Percentiles rank a stretch among this genome's conserved stretches.
phyloP scores from a whole-genome alignment of 92 coral and sea anemone species.

The Isaurus tuberculatus region DNA sequence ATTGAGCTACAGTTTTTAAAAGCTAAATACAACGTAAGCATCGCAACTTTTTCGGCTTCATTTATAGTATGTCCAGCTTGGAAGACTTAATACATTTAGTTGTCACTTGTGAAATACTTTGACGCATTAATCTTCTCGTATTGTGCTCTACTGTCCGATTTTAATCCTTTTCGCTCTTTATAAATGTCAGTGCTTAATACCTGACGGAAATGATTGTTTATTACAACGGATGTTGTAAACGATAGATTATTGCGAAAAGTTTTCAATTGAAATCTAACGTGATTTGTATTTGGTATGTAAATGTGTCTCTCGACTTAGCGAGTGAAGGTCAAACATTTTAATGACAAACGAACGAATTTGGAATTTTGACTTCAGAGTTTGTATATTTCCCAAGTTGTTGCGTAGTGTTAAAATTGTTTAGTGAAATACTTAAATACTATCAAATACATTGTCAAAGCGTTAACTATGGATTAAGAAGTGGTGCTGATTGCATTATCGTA shows the following conservation, averaged over 20 bases:
- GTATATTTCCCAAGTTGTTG: background rate
- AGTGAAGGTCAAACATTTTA: background rate
- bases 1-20: background rate
- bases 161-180: slow-evolving; percentile 4
- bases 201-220: slow-evolving; percentile 24
- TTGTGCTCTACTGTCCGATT: background rate
- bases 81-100: background rate
- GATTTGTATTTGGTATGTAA: slow-evolving; percentile 22
- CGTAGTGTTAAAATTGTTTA: background rate
- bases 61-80: background rate
- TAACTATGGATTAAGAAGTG: slow-evolving; percentile 18
- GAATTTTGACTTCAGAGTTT: background rate
- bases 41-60: background rate
- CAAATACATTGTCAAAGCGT: background rate
- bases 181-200: background rate
- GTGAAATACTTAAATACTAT: background rate
- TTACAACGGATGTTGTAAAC: background rate
- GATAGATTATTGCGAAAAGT: background rate
- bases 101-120: background rate
- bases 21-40: background rate
- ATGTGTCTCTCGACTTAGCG: background rate
- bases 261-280: background rate
- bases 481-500: slow-evolving; percentile 28
- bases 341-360: background rate
- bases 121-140: background rate